These are phyloP conservation scores for Glareola pratincola DNA, from an alignment of 2,113 vertebrate species.

Conservation along the genomic window DNA sequence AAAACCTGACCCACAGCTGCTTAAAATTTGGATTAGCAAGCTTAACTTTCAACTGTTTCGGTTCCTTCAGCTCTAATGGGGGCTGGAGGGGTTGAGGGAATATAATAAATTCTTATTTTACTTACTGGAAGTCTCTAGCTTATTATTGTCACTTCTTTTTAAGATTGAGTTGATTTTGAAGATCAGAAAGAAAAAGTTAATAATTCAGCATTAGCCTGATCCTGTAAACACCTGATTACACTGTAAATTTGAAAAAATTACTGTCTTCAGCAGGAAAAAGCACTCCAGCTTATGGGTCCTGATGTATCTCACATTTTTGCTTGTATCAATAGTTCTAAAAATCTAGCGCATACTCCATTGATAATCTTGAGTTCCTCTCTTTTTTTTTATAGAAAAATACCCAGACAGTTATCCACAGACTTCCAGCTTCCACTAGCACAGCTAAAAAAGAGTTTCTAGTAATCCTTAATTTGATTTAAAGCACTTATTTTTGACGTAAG, in stretches of 20 bases:
- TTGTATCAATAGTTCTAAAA: background rate
- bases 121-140: background rate
- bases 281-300: background rate
- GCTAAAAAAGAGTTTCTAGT: background rate
- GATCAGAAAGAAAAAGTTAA: background rate
- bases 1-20: background rate
- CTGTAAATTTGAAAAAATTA: background rate
- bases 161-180: background rate
- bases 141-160: background rate
- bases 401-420: background rate
- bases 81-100: background rate
- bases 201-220: background rate
- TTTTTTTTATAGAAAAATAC: background rate
- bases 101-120: background rate
- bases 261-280: background rate
- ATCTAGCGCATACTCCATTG: background rate
- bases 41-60: background rate
- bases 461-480: background rate
- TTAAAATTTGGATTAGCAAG: slow-evolving; percentile 21
- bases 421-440: background rate
- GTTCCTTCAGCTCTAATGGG: background rate
- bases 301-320: background rate
- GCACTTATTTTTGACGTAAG: background rate
- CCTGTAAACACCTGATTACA: background rate
- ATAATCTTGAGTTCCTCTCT: background rate